Percentiles rank a stretch among this genome's conserved stretches.
Evolutionary conservation across 2,888 invertebrate genomes (phyloP).

Genomic region (Microctonus hyperodae): DNA sequence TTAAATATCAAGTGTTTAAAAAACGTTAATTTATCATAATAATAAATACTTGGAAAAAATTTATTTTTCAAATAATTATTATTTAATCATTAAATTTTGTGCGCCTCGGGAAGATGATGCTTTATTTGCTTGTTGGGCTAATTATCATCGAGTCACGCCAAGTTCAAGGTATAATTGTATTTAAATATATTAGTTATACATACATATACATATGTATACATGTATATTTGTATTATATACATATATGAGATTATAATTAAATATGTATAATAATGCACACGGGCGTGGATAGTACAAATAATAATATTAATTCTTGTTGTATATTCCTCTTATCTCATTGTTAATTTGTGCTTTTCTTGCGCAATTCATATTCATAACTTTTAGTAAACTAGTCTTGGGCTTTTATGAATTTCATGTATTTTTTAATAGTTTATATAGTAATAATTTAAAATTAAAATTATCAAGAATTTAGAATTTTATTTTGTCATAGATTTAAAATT

Average conservation of each 20-base stretch:
- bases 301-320: slow-evolving; percentile 24
- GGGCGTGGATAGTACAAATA: not conserved
- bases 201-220: too few species aligned
- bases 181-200: not conserved
- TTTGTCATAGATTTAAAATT: not conserved
- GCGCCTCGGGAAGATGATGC: slow-evolving; percentile 53
- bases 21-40: not conserved
- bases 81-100: not conserved
- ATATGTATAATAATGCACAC: not conserved
- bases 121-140: slow-evolving; percentile 52
- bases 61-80: not conserved
- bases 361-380: slow-evolving; percentile 42
- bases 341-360: slow-evolving; percentile 39
- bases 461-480: too few species aligned
- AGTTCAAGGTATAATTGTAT: slow-evolving; percentile 57
- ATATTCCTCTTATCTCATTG: slow-evolving; percentile 16
- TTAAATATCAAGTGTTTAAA: not conserved
- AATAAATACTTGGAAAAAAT: too few species aligned
- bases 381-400: slow-evolving; percentile 36
- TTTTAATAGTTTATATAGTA: not conserved
- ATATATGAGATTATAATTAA: not conserved
- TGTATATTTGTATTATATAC: not conserved
- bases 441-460: too few species aligned
- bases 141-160: slow-evolving; percentile 52
- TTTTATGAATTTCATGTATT: slow-evolving; percentile 40